Evolutionary conservation across 2,113 vertebrate genomes (phyloP).

Genomic region (Asarcornis scutulata): DNA sequence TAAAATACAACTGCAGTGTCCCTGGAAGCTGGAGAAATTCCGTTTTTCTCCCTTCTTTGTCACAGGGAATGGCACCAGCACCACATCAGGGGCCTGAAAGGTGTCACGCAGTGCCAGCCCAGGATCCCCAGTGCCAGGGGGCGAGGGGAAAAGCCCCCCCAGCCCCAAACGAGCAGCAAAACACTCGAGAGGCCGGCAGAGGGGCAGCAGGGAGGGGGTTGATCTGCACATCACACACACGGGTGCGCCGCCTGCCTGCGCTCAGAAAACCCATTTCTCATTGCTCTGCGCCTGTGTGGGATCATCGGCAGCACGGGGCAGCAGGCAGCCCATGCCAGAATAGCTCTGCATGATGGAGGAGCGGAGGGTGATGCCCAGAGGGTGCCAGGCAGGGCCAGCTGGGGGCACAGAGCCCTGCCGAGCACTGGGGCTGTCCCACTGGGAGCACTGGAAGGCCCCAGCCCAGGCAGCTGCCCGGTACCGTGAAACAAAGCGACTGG

Average conservation of each 20-base stretch:
- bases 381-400: too few species aligned
- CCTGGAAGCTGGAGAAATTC: background rate
- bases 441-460: background rate
- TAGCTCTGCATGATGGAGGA: background rate
- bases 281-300: background rate
- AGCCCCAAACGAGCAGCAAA: background rate
- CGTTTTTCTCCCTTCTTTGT: background rate
- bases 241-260: background rate
- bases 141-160: too few species aligned
- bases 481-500: background rate
- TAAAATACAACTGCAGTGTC: background rate
- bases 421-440: background rate
- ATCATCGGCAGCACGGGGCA: background rate
- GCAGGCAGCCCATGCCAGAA: background rate
- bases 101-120: accelerated
- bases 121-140: background rate
- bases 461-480: background rate
- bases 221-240: background rate
- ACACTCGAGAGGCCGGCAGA: too few species aligned
- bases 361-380: too few species aligned
- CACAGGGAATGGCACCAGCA: background rate
- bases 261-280: background rate
- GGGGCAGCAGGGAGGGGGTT: background rate
- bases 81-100: background rate
- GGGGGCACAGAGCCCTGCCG: too few species aligned